These are phyloP conservation scores for Meloe dianella DNA, from an alignment of 2,888 invertebrate genomes.

Conservation along the genomic window DNA sequence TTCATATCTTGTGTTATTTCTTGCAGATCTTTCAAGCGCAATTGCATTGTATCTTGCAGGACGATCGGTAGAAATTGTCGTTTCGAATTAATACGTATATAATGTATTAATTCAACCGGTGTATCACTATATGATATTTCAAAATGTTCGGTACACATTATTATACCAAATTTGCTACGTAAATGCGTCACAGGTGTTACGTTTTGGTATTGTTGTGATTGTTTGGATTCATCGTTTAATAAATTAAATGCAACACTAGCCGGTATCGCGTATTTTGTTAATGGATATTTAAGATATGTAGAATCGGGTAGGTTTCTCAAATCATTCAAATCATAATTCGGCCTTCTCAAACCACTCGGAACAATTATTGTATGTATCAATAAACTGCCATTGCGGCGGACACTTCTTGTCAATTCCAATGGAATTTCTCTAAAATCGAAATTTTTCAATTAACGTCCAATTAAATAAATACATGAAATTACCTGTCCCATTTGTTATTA, in stretches of 20 bases:
- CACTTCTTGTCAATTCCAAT: constrained; percentile 74
- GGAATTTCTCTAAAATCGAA: constrained; percentile 66
- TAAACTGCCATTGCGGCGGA: constrained; percentile 83
- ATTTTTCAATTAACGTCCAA: constrained; percentile 18
- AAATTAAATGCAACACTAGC: constrained; percentile 77
- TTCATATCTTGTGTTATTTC: constrained; percentile 67
- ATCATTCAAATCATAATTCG: constrained; percentile 65
- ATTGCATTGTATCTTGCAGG: constrained; percentile 82
- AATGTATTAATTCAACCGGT: constrained; percentile 50
- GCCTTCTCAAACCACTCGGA: constrained; percentile 63
- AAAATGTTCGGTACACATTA: constrained; percentile 75
- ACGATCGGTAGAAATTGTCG: constrained; percentile 81
- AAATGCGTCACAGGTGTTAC: constrained; percentile 76
- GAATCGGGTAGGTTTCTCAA: constrained; percentile 67
- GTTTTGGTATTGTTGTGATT: constrained; percentile 30
- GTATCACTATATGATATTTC: constrained; percentile 51
- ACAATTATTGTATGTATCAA: constrained; percentile 77
- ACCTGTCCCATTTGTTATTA: constrained; percentile 63
- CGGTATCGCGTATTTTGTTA: constrained; percentile 79
- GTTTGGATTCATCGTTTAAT: constrained; percentile 61
- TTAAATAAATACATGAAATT: constrained; percentile 39
- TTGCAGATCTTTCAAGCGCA: constrained; percentile 76
- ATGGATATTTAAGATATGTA: constrained; percentile 67
- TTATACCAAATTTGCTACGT: constrained; percentile 72
- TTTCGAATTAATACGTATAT: constrained; percentile 66